These are phyloP conservation scores for Lepidurus packardi DNA, from an alignment of 1,140 invertebrate genomes.

Conservation along the genomic window DNA sequence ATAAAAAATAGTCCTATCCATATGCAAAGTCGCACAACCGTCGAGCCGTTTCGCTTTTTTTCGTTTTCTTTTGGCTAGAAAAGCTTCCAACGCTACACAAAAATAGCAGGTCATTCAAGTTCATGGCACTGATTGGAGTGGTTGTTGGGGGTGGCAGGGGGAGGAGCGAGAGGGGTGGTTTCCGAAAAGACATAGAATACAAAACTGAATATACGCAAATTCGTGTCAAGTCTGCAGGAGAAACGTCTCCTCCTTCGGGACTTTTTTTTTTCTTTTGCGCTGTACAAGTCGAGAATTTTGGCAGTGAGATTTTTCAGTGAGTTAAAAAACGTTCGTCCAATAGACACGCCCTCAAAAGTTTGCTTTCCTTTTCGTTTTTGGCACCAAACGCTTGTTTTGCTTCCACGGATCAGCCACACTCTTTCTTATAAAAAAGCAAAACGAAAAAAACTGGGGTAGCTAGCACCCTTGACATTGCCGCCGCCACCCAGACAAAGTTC, in stretches of 20 bases:
- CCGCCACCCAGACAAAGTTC: not conserved
- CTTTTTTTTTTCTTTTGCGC: not conserved
- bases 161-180: not conserved
- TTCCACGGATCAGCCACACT: too few species aligned
- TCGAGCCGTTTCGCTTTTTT: not conserved
- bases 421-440: too few species aligned
- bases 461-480: too few species aligned
- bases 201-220: not conserved
- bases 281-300: not conserved
- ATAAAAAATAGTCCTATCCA: constrained; percentile 22
- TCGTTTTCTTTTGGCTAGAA: not conserved
- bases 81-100: not conserved
- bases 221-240: not conserved
- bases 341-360: too few species aligned
- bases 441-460: too few species aligned
- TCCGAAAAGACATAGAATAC: not conserved
- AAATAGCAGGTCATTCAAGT: constrained; percentile 9
- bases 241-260: not conserved
- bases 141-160: not conserved
- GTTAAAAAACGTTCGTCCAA: not conserved
- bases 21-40: constrained; percentile 11
- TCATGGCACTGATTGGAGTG: not conserved
- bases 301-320: not conserved
- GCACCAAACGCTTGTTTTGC: too few species aligned
- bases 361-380: too few species aligned